Evolutionary conservation across 2,888 invertebrate species (phyloP).

Genomic region (Lithophane leautieri): DNA sequence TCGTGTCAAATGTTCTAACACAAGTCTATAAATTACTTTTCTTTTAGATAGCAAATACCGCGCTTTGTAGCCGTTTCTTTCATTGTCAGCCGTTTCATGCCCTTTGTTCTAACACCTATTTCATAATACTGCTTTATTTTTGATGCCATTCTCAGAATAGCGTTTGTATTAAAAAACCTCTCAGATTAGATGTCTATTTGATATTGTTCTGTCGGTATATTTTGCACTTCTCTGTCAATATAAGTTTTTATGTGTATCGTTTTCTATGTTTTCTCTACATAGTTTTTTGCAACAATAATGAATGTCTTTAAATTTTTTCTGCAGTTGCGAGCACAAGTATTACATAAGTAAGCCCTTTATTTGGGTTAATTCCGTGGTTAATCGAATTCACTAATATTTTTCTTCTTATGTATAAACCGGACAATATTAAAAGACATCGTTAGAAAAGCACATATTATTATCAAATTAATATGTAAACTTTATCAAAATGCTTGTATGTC

Average conservation of each 20-base stretch:
- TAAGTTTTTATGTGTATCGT: not conserved
- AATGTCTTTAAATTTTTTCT: not conserved
- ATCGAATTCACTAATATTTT: too few species aligned
- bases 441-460: not conserved
- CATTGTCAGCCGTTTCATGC: slow-evolving; percentile 42
- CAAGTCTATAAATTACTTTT: slow-evolving; percentile 48
- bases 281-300: not conserved
- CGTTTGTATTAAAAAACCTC: slow-evolving; percentile 14
- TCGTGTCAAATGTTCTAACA: slow-evolving; percentile 14
- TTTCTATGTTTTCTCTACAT: not conserved
- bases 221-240: not conserved
- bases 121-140: slow-evolving; percentile 37
- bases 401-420: not conserved
- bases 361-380: too few species aligned
- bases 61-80: slow-evolving; percentile 36
- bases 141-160: not conserved
- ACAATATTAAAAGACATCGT: not conserved
- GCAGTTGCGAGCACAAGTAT: not conserved
- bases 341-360: not conserved
- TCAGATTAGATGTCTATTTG: not conserved
- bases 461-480: slow-evolving; percentile 23
- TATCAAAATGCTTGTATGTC: slow-evolving; percentile 11
- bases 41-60: slow-evolving; percentile 28
- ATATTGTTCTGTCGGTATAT: not conserved
- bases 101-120: slow-evolving; percentile 42